Evolutionary conservation across 2,797 vertebrate species (phyloP), one percentile per base, ranked within the genome.

Genomic region (Orestias chungarensis): DNA sequence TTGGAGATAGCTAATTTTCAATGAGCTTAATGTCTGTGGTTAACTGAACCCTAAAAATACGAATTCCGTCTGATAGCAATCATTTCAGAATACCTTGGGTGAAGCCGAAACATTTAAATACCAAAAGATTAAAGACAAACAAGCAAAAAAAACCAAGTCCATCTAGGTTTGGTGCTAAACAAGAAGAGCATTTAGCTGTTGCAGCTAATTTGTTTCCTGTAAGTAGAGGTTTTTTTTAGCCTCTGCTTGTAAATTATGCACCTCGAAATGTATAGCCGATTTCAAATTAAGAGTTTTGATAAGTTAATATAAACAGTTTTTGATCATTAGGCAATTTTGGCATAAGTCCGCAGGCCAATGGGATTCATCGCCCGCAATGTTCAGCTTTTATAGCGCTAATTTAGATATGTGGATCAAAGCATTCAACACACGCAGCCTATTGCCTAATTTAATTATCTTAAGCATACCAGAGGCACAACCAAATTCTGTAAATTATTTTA

Each of bases 171-270:
- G 42, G n/a, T 33, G 18, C n/a, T 67, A 11, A 54, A 42, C 17
- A 40, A 57, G 55, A 20, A 14, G 42, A 31, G 65, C 64, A 73
- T 64, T 65, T 59, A 50, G 55, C 49, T 12, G 1, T 43, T 61
- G 40, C 29, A 55, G 61, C 66, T 17, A 5, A 27, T 74, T 59
- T 6, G 43, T 43, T 61, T 62, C 44, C 69, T 33, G 14, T 71
- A 66, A 35, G 46, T 54, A 29, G 11, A 81, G 6, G 23, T 67
- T 65, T 44, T 65, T 44, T 31, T 46, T 9, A 35, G 59, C 38
- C 29, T 74, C 25, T 47, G 35, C 52, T 76, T 55, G 31, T 70
- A 27, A 62, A 79, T 68, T 27, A 8, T 12, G 25, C 42, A 14
- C 11, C 55, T 69, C 38, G 7, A 38, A 31, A 3, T 35, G n/a